These are phyloP conservation scores for Acipenser ruthenus DNA, from an alignment of 2,797 vertebrate genomes.

Conservation along the genomic window DNA sequence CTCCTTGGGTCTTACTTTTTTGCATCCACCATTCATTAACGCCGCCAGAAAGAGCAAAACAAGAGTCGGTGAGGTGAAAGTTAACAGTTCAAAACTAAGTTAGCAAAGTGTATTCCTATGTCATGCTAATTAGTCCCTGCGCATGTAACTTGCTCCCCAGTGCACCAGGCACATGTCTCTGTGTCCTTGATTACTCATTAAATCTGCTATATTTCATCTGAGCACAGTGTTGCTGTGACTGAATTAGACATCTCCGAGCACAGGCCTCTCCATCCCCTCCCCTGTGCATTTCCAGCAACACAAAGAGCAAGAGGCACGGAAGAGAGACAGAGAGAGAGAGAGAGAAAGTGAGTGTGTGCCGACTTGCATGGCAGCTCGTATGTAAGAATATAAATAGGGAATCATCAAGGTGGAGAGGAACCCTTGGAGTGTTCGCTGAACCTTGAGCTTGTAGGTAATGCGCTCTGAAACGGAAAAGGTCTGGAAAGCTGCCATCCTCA, in stretches of 20 bases:
- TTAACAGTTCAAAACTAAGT: not conserved
- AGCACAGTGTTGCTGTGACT: constrained; percentile 50
- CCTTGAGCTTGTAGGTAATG: constrained; percentile 22
- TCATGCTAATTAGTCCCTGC: constrained; percentile 62
- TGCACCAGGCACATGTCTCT: constrained; percentile 58
- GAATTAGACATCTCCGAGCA: constrained; percentile 35
- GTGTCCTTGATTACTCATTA: constrained; percentile 71
- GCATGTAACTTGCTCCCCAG: constrained; percentile 49
- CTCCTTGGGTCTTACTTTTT: no score
- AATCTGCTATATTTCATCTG: constrained; percentile 59
- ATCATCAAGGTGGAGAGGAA: constrained; percentile 23
- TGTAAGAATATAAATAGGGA: constrained; percentile 26
- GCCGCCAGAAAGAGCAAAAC: not conserved
- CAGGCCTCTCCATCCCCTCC: constrained; percentile 28
- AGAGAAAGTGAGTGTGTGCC: not conserved
- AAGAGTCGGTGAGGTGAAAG: not conserved
- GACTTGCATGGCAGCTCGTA: constrained; percentile 13
- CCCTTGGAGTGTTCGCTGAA: constrained; percentile 23
- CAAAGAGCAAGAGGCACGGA: not conserved
- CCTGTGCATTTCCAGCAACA: constrained; percentile 31
- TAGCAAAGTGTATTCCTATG: constrained; percentile 52
- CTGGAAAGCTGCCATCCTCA: constrained; percentile 27
- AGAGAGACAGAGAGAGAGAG: constrained; percentile 1
- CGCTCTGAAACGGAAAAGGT: constrained; percentile 29
- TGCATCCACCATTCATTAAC: no score